A percentile compares a stretch with the other conserved stretches of the same genome.
Conservation (phyloP, 2,888 invertebrate species). For the Tubulanus polymorphus region DNA sequence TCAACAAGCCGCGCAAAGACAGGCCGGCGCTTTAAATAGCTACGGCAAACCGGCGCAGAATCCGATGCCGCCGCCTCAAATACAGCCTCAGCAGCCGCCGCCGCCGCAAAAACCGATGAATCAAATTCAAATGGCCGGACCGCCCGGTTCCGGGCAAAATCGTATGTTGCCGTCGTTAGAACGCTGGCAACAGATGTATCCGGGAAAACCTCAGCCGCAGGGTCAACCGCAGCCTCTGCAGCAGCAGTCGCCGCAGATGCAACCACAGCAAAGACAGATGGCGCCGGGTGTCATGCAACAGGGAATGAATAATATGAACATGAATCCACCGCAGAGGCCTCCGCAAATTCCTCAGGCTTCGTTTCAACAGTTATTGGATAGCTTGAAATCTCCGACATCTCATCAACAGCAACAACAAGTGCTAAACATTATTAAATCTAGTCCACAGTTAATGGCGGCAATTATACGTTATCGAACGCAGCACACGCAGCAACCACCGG, state of each 20-base stretch:
- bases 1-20: conserved; percentile 39
- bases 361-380: conserved; percentile 71
- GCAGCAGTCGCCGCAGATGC: conserved; percentile 24
- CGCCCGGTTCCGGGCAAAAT: neutral
- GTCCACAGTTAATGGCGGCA: conserved; percentile 92
- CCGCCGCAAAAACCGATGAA: conserved; percentile 15
- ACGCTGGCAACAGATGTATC: conserved; percentile 5
- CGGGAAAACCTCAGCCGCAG: conserved; percentile 14
- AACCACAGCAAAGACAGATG: conserved; percentile 22
- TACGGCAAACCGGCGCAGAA: conserved; percentile 23
- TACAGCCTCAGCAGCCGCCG: conserved; percentile 17
- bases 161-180: conserved; percentile 8
- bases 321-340: conserved; percentile 13
- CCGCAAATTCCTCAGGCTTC: conserved; percentile 29
- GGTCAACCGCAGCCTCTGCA: conserved; percentile 25
- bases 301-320: conserved; percentile 22
- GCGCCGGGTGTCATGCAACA: conserved; percentile 31
- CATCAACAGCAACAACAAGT: conserved; percentile 85
- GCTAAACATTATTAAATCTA: conserved; percentile 85
- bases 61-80: conserved; percentile 31
- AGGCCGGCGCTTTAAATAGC: conserved; percentile 24
- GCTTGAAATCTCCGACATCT: conserved; percentile 82
- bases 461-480: conserved; percentile 75
- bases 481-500: conserved; percentile 53
- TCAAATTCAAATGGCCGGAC: conserved; percentile 14